Base-by-base conservation (phyloP, 53 echinoderm and acorn worm species). In the Holothuria scabra region DNA sequence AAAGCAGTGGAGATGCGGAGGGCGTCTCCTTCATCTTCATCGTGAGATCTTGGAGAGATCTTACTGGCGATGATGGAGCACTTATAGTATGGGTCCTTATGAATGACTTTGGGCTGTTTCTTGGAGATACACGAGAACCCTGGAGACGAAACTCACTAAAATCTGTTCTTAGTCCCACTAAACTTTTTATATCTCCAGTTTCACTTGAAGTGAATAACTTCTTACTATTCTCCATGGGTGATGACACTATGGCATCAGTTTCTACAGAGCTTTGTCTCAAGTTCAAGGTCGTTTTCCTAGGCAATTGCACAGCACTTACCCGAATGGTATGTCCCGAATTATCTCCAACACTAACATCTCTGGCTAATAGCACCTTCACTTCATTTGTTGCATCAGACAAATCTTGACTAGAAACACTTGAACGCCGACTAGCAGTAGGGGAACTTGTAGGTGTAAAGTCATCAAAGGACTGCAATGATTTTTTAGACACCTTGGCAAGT, bases 351-450 rank as follows among this genome's bases (percentile, higher is more conserved):
- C 85, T 85, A 52, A 52, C 66, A 60, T 81, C 71, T 32, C 62
- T 56, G 34, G 85, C 38, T 38, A 81, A 19, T 33, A 64, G 65
- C 35, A 81, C 65, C 49, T 81, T 81, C 23, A 81, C 82, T 64
- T 81, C 82, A 35, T 70, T 89, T 21, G 84, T 84, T 23, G 90
- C 90, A 35, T 89, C 90, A 63, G 85, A 85, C 52, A 89, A 81
- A 80, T 91, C 93, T 74, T 91, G 85, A 66, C 96, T 96, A n/a
- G 96, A 96, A 57, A 96, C 84, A 85, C 96, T 96, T 63, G 96
- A 96, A 62, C 96, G 88, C 26, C 96, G 86, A 82, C 96, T 96
- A 16, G 96, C 91, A 23, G 93, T 91, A 46, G 91, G 86, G 22
- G 96, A 96, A 84, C 92, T 96, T 12, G 89, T 88, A 8, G 96